Evolutionary conservation across 53 echinoderm and acorn worm species (phyloP), one percentile per base, ranked within the genome.

Genomic region (Paracentrotus lividus): DNA sequence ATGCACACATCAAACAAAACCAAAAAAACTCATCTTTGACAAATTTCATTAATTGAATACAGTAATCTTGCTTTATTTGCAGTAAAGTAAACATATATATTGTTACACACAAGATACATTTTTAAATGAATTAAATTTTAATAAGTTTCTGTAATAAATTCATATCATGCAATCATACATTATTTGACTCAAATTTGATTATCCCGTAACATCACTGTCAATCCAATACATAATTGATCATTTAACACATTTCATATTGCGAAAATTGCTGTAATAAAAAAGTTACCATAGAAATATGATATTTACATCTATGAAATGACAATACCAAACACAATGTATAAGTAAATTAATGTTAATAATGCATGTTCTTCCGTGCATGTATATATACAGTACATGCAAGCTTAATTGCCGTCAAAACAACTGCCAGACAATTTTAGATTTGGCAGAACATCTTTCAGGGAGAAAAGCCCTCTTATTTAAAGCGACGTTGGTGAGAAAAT

Each of bases 231-330:
- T 14, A 57, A 29, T 85, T 86, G 56, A 55, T 86, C 86, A 56
- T 56, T 86, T 55, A 86, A 86, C 86, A 54, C 34, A 86, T 55
- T 56, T 34, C 54, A 47, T 51, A 86, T 38, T 81, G 81, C n/a
- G 26, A 81, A 86, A 55, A 86, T 86, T 56, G 34, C 55, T 32
- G 57, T 86, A 86, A 55, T 86, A 86, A 86, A 86, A 81, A 81
- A 55, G 53, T 86, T 56, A 31, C 16, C 56, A 86, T 86, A 86
- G 86, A 86, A 86, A 86, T 56, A 54, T 54, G 54, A 56, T 86
- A 86, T 86, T 86, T 86, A 86, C 56, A 86, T 54, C 16, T 55
- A 56, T 34, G 86, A 86, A 86, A 43, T 81, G 47, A 81, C 44
- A 81, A 81, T 49, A 47, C 33, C 26, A 26, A 45, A 47, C 5